Percentiles rank a stretch among this genome's conserved stretches.
Conservation (phyloP, 2,888 invertebrate genomes). For the Machimus rusticus region DNA sequence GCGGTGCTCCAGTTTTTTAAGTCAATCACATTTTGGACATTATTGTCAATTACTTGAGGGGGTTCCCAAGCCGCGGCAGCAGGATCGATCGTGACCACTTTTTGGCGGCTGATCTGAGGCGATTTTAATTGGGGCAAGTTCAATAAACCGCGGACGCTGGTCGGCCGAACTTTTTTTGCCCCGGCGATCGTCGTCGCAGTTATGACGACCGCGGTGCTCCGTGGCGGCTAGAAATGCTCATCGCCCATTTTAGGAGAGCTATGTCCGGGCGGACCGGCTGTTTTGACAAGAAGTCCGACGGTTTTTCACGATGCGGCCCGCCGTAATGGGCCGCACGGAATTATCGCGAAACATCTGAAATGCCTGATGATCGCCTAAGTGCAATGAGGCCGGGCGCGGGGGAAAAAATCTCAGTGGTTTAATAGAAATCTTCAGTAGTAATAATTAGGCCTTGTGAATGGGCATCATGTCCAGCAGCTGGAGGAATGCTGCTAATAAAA, state of each 20-base stretch:
- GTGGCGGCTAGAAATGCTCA: not conserved
- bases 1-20: not conserved
- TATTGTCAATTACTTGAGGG: slow-evolving; percentile 28
- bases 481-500: not conserved
- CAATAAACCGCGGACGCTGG: not conserved
- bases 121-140: slow-evolving; percentile 19
- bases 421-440: not conserved
- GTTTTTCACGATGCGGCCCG: not conserved
- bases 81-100: slow-evolving; percentile 25
- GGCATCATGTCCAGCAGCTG: not conserved
- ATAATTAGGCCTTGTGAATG: not conserved
- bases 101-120: slow-evolving; percentile 17
- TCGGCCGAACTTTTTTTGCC: not conserved
- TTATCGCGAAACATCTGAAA: slow-evolving; percentile 8
- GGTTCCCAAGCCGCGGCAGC: not conserved
- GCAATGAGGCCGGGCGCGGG: not conserved
- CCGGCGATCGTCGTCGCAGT: not conserved
- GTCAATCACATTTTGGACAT: not conserved
- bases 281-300: slow-evolving; percentile 1
- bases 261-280: not conserved
- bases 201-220: not conserved
- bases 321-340: not conserved
- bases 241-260: not conserved
- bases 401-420: not conserved
- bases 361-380: slow-evolving; percentile 9